Conservation (phyloP, 2,797 vertebrate genomes). For the Notoglanidium macrostoma region DNA sequence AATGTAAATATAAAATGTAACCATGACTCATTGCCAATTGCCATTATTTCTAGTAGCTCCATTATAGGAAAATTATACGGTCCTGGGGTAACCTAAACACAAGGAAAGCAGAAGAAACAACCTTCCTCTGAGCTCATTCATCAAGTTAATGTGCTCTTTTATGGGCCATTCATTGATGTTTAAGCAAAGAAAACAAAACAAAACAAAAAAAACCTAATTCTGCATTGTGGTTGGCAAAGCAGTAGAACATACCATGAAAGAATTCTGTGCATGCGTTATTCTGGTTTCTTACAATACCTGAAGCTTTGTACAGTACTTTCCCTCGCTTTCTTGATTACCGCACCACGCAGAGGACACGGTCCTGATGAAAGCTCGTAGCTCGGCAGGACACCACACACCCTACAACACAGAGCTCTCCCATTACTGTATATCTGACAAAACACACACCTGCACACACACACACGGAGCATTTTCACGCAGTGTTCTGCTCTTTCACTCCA, state of each 20-base stretch:
- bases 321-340: background rate
- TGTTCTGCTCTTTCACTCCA: slow-evolving; percentile 18
- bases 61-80: background rate
- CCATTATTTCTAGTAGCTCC: background rate
- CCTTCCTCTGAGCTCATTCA: background rate
- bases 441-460: slow-evolving; percentile 21
- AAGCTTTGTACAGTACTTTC: background rate
- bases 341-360: slow-evolving; percentile 21
- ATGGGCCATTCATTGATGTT: background rate
- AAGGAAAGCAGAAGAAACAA: slow-evolving; percentile 2
- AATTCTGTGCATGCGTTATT: background rate
- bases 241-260: background rate
- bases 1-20: background rate
- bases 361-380: slow-evolving; percentile 43
- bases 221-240: background rate
- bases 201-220: background rate
- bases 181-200: background rate
- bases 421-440: background rate
- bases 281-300: background rate
- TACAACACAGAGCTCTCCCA: slow-evolving; percentile 20
- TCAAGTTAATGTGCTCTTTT: background rate
- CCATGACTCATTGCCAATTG: background rate
- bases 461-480: slow-evolving; percentile 22
- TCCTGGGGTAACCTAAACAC: slow-evolving; percentile 13
- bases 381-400: slow-evolving; percentile 17